phyloP scores from a whole-genome alignment of 2,888 invertebrate genomes.

The Papilio protenor region DNA sequence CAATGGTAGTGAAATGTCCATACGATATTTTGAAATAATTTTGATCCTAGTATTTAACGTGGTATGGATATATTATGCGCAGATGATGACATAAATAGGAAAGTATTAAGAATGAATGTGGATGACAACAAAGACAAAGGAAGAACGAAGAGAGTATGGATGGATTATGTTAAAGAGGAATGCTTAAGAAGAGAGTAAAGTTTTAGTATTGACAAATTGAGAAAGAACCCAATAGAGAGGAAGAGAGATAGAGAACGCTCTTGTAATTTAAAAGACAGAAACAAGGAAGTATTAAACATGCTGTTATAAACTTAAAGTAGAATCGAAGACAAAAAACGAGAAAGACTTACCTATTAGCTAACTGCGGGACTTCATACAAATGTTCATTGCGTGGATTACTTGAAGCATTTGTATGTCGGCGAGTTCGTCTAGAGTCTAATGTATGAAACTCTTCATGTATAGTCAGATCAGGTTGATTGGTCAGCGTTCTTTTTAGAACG shows the following conservation, averaged over 20 bases:
- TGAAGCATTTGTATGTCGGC: constrained; percentile 82
- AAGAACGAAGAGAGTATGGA: no score
- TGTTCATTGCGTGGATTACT: constrained; percentile 90
- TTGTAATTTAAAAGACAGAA: no score
- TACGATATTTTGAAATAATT: neutral
- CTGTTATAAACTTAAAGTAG: neutral
- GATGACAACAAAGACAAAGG: no score
- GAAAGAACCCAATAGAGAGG: no score
- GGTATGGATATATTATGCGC: no score
- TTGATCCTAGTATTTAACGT: neutral
- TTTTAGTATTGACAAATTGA: no score
- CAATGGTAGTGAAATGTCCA: neutral
- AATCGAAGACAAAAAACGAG: neutral
- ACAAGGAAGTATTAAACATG: no score
- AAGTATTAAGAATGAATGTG: no score
- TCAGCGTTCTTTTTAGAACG: constrained; percentile 91
- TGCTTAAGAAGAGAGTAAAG: no score
- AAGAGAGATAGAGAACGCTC: no score
- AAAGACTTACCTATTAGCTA: constrained; percentile 71
- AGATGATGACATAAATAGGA: no score
- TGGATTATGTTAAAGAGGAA: no score
- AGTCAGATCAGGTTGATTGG: constrained; percentile 92
- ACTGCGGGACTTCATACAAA: constrained; percentile 93
- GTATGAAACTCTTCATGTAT: constrained; percentile 88
- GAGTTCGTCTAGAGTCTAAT: constrained; percentile 87